Percentiles rank a stretch among this genome's conserved stretches.
Conservation (phyloP, 2,113 vertebrate species). For the Larimichthys polyactis region DNA sequence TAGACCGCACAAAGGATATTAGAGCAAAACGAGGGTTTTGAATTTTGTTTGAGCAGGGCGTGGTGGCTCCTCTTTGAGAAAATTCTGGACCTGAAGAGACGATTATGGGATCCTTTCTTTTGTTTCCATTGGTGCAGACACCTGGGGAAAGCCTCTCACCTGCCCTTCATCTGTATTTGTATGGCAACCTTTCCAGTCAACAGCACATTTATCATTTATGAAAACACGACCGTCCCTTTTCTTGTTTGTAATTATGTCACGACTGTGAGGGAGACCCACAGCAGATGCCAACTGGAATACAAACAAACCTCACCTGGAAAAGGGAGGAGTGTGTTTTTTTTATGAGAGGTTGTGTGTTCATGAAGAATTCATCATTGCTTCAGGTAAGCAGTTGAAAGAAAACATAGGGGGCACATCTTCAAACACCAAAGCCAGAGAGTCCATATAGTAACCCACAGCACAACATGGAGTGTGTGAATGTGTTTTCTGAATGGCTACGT, state of each 20-base stretch:
- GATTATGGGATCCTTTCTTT: slow-evolving; percentile 46
- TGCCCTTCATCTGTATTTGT: slow-evolving; percentile 44
- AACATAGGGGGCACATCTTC: background rate
- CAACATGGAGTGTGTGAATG: slow-evolving; percentile 14
- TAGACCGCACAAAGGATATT: slow-evolving; percentile 17
- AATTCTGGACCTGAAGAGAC: slow-evolving; percentile 34
- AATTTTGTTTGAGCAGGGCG: slow-evolving; percentile 69
- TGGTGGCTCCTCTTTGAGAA: slow-evolving; percentile 47
- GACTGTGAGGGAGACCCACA: slow-evolving; percentile 15
- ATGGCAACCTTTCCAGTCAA: slow-evolving; percentile 29
- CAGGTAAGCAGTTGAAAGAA: background rate
- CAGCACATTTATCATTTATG: slow-evolving; percentile 37
- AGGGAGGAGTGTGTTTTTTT: slow-evolving; percentile 16
- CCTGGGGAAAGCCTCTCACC: slow-evolving; percentile 51
- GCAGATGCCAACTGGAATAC: slow-evolving; percentile 30
- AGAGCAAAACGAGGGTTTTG: slow-evolving; percentile 15
- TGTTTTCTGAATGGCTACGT: slow-evolving; percentile 17
- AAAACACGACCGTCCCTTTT: slow-evolving; percentile 31
- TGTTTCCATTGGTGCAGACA: slow-evolving; percentile 42
- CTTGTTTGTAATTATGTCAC: background rate
- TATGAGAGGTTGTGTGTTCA: background rate
- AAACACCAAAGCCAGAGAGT: background rate
- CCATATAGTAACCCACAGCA: background rate
- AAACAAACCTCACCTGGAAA: slow-evolving; percentile 63
- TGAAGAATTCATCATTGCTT: background rate